Evolutionary conservation across 2,888 invertebrate species (phyloP).

Genomic region (Ligdia adustata): DNA sequence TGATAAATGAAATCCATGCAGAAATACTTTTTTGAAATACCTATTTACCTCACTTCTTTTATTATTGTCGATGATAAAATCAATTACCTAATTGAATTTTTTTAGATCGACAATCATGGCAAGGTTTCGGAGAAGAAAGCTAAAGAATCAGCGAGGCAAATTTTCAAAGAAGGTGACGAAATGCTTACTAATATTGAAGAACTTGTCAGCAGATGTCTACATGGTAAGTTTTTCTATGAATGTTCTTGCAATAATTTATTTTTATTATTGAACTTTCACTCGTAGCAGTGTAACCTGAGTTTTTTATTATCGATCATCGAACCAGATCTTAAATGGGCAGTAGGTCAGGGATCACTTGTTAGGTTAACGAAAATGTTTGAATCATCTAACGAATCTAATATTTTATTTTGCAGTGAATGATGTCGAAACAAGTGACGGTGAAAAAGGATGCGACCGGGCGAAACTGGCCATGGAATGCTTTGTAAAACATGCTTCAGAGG

Average conservation of each 20-base stretch:
- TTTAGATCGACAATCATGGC: slow-evolving; percentile 59
- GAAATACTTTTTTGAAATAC: too few species aligned
- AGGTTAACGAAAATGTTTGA: too few species aligned
- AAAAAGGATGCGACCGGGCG: slow-evolving; percentile 59
- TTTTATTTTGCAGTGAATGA: slow-evolving; percentile 51
- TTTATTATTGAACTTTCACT: too few species aligned
- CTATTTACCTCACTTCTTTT: too few species aligned
- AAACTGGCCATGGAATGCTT: slow-evolving; percentile 56
- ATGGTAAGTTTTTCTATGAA: slow-evolving; percentile 46
- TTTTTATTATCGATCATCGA: too few species aligned
- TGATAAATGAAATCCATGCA: too few species aligned
- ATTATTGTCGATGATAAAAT: too few species aligned
- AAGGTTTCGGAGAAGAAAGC: slow-evolving; percentile 47
- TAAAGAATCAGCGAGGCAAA: slow-evolving; percentile 42
- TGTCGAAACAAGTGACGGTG: slow-evolving; percentile 46
- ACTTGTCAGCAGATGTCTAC: slow-evolving; percentile 48
- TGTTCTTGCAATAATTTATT: too few species aligned
- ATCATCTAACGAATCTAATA: too few species aligned
- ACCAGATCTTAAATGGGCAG: too few species aligned
- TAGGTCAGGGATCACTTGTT: too few species aligned
- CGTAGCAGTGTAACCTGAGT: too few species aligned
- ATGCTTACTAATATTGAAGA: slow-evolving; percentile 49
- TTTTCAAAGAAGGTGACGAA: slow-evolving; percentile 52
- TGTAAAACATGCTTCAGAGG: slow-evolving; percentile 53
- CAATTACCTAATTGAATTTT: slow-evolving; percentile 2